These are phyloP conservation scores for Synanceia verrucosa DNA, from an alignment of 2,797 vertebrate species.

Conservation along the genomic window DNA sequence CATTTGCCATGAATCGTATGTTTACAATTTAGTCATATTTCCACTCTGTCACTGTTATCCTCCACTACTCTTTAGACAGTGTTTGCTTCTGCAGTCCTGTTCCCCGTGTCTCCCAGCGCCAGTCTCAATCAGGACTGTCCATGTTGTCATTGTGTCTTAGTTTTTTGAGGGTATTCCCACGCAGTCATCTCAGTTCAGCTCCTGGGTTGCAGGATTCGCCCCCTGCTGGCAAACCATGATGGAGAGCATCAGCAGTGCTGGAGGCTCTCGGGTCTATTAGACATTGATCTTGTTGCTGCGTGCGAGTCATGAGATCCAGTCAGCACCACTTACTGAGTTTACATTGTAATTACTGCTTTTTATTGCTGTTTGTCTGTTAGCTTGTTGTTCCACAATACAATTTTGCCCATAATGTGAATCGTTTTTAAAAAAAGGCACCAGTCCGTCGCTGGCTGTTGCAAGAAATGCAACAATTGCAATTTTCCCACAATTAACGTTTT, in stretches of 20 bases:
- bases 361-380: conserved; percentile 10
- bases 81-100: too few relatives aligned
- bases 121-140: neutral
- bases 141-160: conserved; percentile 14
- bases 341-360: conserved; percentile 34
- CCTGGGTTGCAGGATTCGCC: conserved; percentile 31
- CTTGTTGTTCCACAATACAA: neutral
- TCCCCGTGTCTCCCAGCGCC: neutral
- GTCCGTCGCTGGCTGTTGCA: neutral
- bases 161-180: conserved; percentile 15
- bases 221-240: conserved; percentile 60
- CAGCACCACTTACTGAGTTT: conserved; percentile 35
- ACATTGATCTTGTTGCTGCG: conserved; percentile 37
- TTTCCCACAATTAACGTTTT: too few relatives aligned
- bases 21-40: conserved; percentile 4
- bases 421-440: neutral
- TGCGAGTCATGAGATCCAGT: conserved; percentile 42
- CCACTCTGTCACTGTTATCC: neutral
- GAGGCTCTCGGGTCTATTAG: conserved; percentile 7
- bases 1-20: conserved; percentile 4
- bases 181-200: neutral
- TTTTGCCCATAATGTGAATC: neutral
- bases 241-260: neutral
- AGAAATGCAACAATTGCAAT: too few relatives aligned
- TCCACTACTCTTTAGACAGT: neutral